Evolutionary conservation across 2,797 vertebrate genomes (phyloP).

Genomic region (Cynodonichthys magdalenae): DNA sequence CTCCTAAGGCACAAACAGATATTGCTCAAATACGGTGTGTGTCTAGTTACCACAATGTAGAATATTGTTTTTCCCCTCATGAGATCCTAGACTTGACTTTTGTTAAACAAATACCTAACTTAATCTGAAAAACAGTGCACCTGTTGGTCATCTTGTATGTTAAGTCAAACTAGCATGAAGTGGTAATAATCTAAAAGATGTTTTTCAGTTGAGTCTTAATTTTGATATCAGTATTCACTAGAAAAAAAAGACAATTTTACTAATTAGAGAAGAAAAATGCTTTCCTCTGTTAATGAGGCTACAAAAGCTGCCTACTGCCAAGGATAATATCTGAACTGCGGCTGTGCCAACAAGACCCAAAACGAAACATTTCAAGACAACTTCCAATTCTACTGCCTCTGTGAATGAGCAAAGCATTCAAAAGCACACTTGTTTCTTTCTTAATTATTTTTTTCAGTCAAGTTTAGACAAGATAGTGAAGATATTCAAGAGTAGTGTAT

Average conservation of each 20-base stretch:
- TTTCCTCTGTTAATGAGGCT: no score
- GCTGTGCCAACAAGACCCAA: no score
- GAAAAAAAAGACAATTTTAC: constrained; percentile 6
- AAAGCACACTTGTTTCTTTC: no score
- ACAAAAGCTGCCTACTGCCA: no score
- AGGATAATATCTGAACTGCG: no score
- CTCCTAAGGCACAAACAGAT: constrained; percentile 1
- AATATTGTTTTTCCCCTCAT: background rate
- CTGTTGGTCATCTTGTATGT: constrained; percentile 31
- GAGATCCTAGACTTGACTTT: constrained; percentile 3
- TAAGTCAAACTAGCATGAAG: constrained; percentile 47
- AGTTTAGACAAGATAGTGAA: no score
- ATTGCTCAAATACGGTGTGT: background rate
- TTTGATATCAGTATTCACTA: background rate
- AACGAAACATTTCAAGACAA: no score
- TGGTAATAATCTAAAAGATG: constrained; percentile 32
- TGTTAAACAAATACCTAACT: background rate
- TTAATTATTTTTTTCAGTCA: no score
- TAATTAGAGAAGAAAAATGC: background rate
- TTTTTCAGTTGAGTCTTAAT: constrained; percentile 29
- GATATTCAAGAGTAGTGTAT: no score
- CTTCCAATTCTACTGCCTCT: no score
- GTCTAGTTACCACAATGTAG: background rate
- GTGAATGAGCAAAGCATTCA: no score
- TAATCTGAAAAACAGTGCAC: background rate